Percentiles rank a stretch among this genome's conserved stretches.
phyloP scores from a whole-genome alignment of 2,113 vertebrate species.

The Melanostigma gelatinosum region DNA sequence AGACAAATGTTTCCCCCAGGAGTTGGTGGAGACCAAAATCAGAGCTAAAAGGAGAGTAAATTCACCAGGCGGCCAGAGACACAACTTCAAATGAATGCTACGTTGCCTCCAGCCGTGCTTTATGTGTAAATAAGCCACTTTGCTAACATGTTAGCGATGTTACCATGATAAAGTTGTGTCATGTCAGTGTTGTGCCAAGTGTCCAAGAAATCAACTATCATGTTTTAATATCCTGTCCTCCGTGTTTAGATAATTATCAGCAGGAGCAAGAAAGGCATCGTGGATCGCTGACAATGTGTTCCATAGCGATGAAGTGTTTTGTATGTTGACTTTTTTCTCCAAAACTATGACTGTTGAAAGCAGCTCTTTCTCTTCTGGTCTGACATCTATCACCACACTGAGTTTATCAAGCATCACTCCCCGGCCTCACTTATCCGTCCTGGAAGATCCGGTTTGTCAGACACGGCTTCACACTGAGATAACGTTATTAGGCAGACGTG shows the following conservation, averaged over 20 bases:
- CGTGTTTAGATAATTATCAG: neutral
- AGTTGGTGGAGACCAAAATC: neutral
- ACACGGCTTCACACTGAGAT: slow-evolving; percentile 24
- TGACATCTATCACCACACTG: slow-evolving; percentile 35
- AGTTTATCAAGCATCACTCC: slow-evolving; percentile 53
- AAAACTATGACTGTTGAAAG: neutral
- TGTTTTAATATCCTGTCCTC: neutral
- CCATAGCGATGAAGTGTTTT: neutral
- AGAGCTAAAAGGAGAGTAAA: neutral
- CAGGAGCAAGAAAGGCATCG: neutral
- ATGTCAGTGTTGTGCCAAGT: neutral
- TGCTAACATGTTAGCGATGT: neutral
- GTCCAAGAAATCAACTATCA: neutral
- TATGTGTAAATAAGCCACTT: neutral
- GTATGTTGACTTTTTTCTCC: neutral
- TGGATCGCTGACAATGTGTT: neutral
- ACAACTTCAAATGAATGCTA: neutral
- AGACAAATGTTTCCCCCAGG: neutral
- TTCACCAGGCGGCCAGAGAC: neutral
- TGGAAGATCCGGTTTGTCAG: slow-evolving; percentile 12
- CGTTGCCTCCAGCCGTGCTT: neutral
- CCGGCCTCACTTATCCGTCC: slow-evolving; percentile 16
- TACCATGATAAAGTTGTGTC: too few species aligned
- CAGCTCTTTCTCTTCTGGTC: slow-evolving; percentile 3
- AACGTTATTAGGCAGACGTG: slow-evolving; percentile 43